Evolutionary conservation across 2,113 vertebrate species (phyloP), one percentile per base, ranked within the genome.

Genomic region (Thalassarche chlororhynchos): DNA sequence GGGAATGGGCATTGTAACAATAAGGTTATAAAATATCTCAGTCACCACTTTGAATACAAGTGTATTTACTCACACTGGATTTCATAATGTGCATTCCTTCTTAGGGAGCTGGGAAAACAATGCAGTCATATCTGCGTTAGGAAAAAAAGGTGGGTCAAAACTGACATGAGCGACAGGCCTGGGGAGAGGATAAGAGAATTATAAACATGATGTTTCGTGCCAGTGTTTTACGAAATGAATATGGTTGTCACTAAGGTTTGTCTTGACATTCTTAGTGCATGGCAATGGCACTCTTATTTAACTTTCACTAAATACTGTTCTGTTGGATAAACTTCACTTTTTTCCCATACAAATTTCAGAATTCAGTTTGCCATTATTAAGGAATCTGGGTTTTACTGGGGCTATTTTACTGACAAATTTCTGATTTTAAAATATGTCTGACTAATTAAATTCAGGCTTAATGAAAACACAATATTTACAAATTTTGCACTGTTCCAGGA

Each of bases 161-260:
- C 34, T 65, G 57, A 66, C 36, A 40, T 24, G 40, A 40, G 26
- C 2, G 2, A 36, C 8, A 83, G 32, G 34, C 20, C 24, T n/a
- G 44, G 5, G 29, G 11, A 55, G 47, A 64, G 31, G 13, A 26
- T 44, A 40, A 46, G 23, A 76, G 19, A 69, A 42, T 9, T 44
- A 72, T 36, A 82, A 93, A 44, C 2, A 6, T 3, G 4, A 8
- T 40, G 2, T 31, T 89, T 90, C 87, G n/a, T 91, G 44, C 55
- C 0, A 0, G 2, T 82, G 26, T 34, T 84, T 94, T 79, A 44
- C 40, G 25, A 87, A 78, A 87, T 31, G 0, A 42, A 31, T 52
- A 12, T 3, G 2, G 6, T 47, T 84, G 47, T 75, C 57, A 60
- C 17, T 64, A 29, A 65, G 14, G 13, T 68, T 47, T 55, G 23